These are phyloP conservation scores for Brachirus orientalis DNA, from an alignment of 2,113 vertebrate genomes.

Conservation along the genomic window DNA sequence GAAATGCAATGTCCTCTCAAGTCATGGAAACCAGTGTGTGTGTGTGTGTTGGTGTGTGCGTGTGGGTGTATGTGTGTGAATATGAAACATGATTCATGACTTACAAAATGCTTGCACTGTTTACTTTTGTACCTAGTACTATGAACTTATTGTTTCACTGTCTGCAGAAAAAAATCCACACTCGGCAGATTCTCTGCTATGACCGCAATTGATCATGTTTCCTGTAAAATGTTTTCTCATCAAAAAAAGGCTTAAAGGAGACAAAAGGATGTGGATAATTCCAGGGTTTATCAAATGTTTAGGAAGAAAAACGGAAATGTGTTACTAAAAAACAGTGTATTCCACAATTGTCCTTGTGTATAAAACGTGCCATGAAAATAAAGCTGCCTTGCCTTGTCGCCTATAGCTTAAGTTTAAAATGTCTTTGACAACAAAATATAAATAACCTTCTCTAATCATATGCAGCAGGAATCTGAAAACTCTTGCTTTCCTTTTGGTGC, in stretches of 20 bases:
- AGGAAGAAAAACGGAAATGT: not conserved
- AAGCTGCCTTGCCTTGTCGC: too few species aligned
- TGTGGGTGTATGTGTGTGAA: not conserved
- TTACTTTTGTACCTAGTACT: slow-evolving; percentile 14
- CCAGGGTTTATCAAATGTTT: not conserved
- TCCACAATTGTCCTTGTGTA: too few species aligned
- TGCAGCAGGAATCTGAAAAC: slow-evolving; percentile 6
- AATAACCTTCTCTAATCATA: not conserved
- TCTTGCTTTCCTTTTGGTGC: slow-evolving; percentile 1
- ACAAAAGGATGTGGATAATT: slow-evolving; percentile 23
- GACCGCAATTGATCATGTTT: slow-evolving; percentile 38
- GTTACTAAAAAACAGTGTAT: slow-evolving; percentile 1
- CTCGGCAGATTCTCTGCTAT: slow-evolving; percentile 29
- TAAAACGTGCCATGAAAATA: too few species aligned
- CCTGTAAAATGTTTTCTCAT: slow-evolving; percentile 48
- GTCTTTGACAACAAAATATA: not conserved
- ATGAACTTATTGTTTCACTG: slow-evolving; percentile 54
- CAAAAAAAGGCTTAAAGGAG: slow-evolving; percentile 31
- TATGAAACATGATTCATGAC: slow-evolving; percentile 42
- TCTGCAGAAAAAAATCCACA: too few species aligned
- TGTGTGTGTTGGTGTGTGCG: not conserved
- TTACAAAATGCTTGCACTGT: slow-evolving; percentile 34
- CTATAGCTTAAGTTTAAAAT: not conserved
- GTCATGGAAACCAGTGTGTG: too few species aligned
- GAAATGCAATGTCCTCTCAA: too few species aligned